A percentile compares a stretch with the other conserved stretches of the same genome.
Conservation (phyloP, 2,113 vertebrate genomes). For the Archocentrus centrarchus region DNA sequence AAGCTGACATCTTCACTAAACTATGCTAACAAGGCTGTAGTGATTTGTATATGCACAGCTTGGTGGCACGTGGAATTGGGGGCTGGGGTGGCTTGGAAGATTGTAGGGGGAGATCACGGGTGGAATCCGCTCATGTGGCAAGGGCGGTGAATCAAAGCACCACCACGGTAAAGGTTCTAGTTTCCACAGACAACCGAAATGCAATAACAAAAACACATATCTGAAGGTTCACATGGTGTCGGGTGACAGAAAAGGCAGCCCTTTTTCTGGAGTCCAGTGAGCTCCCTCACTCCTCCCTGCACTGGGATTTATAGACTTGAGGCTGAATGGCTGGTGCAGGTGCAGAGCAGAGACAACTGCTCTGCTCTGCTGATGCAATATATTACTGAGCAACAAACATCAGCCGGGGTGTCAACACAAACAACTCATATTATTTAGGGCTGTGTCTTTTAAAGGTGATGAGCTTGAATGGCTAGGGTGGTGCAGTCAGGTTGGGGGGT, state of each 20-base stretch:
- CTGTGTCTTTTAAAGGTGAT: slow-evolving; percentile 64
- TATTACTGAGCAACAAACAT: slow-evolving; percentile 70
- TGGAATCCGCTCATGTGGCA: slow-evolving; percentile 48
- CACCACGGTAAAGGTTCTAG: slow-evolving; percentile 19
- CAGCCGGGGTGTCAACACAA: slow-evolving; percentile 63
- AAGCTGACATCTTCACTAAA: slow-evolving; percentile 85
- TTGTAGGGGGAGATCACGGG: background rate
- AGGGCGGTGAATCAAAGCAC: slow-evolving; percentile 70
- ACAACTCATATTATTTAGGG: slow-evolving; percentile 74
- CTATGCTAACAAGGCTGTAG: slow-evolving; percentile 83
- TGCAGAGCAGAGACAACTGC: slow-evolving; percentile 74
- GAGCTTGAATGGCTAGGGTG: slow-evolving; percentile 48
- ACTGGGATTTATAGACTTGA: slow-evolving; percentile 72
- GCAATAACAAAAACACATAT: slow-evolving; percentile 39
- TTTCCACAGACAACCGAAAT: slow-evolving; percentile 22
- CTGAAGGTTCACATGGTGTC: slow-evolving; percentile 34
- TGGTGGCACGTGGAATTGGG: slow-evolving; percentile 56
- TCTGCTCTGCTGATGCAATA: slow-evolving; percentile 60
- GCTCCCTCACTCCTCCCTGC: slow-evolving; percentile 32
- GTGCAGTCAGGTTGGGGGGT: slow-evolving; percentile 31
- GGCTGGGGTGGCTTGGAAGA: background rate
- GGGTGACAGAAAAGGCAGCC: slow-evolving; percentile 42
- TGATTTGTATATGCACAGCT: slow-evolving; percentile 82
- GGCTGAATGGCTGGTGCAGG: slow-evolving; percentile 69
- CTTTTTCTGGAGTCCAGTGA: slow-evolving; percentile 28